Evolutionary conservation across 53 echinoderm and acorn worm species (phyloP), one percentile per base, ranked within the genome.

Genomic region (Glandiceps talaboti): DNA sequence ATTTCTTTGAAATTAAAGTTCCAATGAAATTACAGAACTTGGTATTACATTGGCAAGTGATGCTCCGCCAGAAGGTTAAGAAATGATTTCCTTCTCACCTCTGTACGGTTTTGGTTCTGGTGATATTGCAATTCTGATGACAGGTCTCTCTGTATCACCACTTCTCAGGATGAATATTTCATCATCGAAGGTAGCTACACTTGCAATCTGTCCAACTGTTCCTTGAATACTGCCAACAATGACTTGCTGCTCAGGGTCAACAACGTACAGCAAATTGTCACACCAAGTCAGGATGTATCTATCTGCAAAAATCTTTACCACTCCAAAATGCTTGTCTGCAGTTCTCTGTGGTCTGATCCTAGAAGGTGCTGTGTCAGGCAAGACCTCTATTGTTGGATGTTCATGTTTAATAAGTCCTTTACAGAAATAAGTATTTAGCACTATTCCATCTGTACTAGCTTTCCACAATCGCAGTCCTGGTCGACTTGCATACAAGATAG

Each of bases 401-500:
- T 85, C 83, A 12, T 45, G 64, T 25, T 77, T 73, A 10, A 92
- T 76, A n/a, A 86, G 88, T 33, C 92, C 84, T 33, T 96, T 92
- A 79, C 86, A 92, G 79, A 89, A 82, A 74, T 90, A 32, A 29
- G 96, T 96, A 78, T 92, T 85, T 30, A 85, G 84, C 30, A 96
- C 96, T 25, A 75, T 76, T 29, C 96, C 96, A 29, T 88, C 88
- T 0, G 78, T 77, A 77, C 77, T 82, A 27, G 90, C 90, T 32
- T 87, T 88, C 96, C 96, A 96, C 1, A 96, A 74, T 14, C 92
- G 86, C 73, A 90, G 80, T 14, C 96, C 92, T 1, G 96, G 92
- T 32, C 95, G 80, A 0, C 92, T 78, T 25, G 89, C 85, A 76
- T 85, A 96, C 74, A 92, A 72, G 32, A 78, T 90, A 20, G 96